Base-by-base conservation (phyloP, 2,113 vertebrate genomes). In the Lanius ludovicianus region DNA sequence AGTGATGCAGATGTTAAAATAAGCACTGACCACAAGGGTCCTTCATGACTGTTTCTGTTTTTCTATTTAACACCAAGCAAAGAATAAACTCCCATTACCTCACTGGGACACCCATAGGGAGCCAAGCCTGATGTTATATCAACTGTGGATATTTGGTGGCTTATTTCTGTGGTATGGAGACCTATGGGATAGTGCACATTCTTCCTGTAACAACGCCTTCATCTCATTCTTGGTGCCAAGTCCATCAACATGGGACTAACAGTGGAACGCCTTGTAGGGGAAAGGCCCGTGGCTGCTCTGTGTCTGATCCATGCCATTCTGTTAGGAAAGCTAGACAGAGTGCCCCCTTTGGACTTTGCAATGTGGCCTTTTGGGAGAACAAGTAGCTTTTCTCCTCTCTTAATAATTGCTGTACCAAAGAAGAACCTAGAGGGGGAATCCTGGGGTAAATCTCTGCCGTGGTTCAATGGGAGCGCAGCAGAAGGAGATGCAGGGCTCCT, bases 1-100 rank as follows among this genome's bases (percentile, higher is more conserved):
- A 86, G 52, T 15, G 68, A 74, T 83, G 71, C 70, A 85, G 87
- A 96, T 75, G 79, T 92, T 89, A 93, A 86, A 95, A 91, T 33
- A 92, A 86, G 9, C 47, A 52, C 59, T 86, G 59, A 88, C 56
- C 79, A 67, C 52, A 93, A 47, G 41, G n/a, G 68, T 41, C 60
- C 46, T 90, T 74, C 55, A 47, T 44, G 68, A 57, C 24, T 0
- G 0, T 92, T 93, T 80, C 90, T 96, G 82, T 55, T 97, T 96
- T 90, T 60, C 79, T 60, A 68, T 86, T 74, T 74, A 92, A 67
- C 63, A 60, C 37, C 35, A 90, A 86, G 42, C 35, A 96, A 92
- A 93, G 60, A 71, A 73, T 75, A 90, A 94, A 87, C 68, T 95
- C 83, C 44, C 65, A 52, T 83, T 95, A 78, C 71, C 35, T 92